Conservation (phyloP, 2,888 invertebrate species). For the Dioctria linearis region DNA sequence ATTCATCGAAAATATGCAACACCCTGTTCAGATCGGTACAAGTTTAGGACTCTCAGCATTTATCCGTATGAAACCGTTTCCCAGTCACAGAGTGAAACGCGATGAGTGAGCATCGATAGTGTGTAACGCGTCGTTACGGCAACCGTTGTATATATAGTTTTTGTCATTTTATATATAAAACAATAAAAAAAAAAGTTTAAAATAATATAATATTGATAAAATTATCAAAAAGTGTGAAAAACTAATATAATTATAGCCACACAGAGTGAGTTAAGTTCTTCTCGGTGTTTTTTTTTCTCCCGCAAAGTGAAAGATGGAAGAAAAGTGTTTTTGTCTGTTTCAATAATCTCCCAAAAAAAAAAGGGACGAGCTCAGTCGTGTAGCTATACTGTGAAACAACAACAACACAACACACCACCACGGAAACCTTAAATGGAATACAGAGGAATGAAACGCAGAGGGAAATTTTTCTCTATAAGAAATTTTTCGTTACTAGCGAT, state of each 20-base stretch:
- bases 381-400: slow-evolving; percentile 37
- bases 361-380: slow-evolving; percentile 40
- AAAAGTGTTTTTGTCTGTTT: slow-evolving; percentile 35
- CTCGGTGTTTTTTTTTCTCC: slow-evolving; percentile 9
- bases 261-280: slow-evolving; percentile 21
- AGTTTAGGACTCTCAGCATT: slow-evolving; percentile 56
- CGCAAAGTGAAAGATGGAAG: slow-evolving; percentile 19
- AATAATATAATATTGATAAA: slow-evolving; percentile 36
- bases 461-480: slow-evolving; percentile 33
- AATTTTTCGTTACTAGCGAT: slow-evolving; percentile 28
- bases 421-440: slow-evolving; percentile 32
- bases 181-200: slow-evolving; percentile 31
- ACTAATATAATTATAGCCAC: slow-evolving; percentile 20
- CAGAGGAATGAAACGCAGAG: slow-evolving; percentile 41
- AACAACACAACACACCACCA: not conserved
- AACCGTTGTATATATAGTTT: slow-evolving; percentile 61
- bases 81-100: slow-evolving; percentile 68
- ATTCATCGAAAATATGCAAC: slow-evolving; percentile 7
- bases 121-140: slow-evolving; percentile 64
- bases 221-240: slow-evolving; percentile 26
- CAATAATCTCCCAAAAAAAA: slow-evolving; percentile 5
- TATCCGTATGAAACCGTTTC: slow-evolving; percentile 60
- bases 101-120: slow-evolving; percentile 66
- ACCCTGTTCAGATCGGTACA: slow-evolving; percentile 38
- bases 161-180: slow-evolving; percentile 48